Evolutionary conservation across 1,140 invertebrate genomes (phyloP), one percentile per base, ranked within the genome.

Genomic region (Bombus affinis): DNA sequence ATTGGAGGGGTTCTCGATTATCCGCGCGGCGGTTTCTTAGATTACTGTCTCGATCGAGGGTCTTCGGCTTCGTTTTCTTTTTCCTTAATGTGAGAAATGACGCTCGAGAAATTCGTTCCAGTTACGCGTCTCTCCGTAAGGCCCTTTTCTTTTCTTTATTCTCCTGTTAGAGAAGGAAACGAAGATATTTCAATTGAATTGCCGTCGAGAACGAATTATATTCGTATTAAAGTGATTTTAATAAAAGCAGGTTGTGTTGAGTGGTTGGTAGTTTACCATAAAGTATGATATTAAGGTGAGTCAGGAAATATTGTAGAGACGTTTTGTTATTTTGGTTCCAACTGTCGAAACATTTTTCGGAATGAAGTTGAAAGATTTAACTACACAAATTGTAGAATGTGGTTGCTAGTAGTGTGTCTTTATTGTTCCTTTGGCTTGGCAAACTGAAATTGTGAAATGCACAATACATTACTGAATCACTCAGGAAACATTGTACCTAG

Each of bases 1-100:
- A 86, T 86, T 81, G 73, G 62, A 83, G 81, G 73, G 81, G 66
- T 76, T 57, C 85, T 65, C 81, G 74, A 83, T 83, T 83, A 86
- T 86, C 85, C 68, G 72, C 47, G 73, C 42, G n/a, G 72, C 53
- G 65, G 80, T 82, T 86, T 83, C 83, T 81, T 81, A 85, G 77
- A 73, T 85, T 81, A 68, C 83, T 74, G 66, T 77, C 68, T 81
- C 70, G 42, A 68, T 81, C 28, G n/a, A 65, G 57, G 73, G 78
- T n/a, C 73, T 39, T n/a, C 53, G 22, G 12, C 44, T 75, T 74
- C 62, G 65, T 76, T 75, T 32, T 15, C n/a, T 65, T 15, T n/a
- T 62, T 6, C 13, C 77, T 44, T 42, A 39, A 70, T 37, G 42
- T 32, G 47, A 72, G 81, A 82, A 68, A 75, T 62, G 71, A 75